A percentile compares a stretch with the other conserved stretches of the same genome.
Conservation (phyloP, 2,797 vertebrate genomes). For the Iguana delicatissima region DNA sequence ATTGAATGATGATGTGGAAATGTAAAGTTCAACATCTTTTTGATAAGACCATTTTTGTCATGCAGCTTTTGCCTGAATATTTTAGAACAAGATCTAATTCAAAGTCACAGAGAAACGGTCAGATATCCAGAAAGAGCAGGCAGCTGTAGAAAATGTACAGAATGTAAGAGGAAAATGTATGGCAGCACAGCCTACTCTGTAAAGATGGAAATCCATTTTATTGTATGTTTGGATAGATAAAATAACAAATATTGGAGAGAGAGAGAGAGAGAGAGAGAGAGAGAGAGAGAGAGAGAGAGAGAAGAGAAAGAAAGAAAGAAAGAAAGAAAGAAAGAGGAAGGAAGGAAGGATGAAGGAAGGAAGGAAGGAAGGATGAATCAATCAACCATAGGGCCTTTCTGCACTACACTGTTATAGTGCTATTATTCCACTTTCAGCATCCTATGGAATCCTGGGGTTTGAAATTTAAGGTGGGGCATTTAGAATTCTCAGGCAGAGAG, state of each 20-base stretch:
- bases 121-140: neutral
- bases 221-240: neutral
- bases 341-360: too few relatives aligned
- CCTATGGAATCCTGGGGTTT: too few relatives aligned
- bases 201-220: neutral
- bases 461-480: too few relatives aligned
- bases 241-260: neutral
- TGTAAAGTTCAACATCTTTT: conserved; percentile 76
- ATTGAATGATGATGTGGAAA: conserved; percentile 69
- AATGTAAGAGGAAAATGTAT: neutral
- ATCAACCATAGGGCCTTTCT: too few relatives aligned
- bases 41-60: conserved; percentile 68
- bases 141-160: neutral
- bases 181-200: neutral
- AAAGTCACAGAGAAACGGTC: conserved; percentile 20
- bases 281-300: too few relatives aligned
- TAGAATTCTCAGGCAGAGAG: too few relatives aligned
- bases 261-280: too few relatives aligned
- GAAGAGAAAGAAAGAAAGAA: neutral
- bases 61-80: conserved; percentile 50
- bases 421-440: too few relatives aligned
- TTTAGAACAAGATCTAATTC: conserved; percentile 53
- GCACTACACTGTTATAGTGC: too few relatives aligned
- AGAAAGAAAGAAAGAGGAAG: too few relatives aligned
- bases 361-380: too few relatives aligned